Conservation (phyloP, 2,797 vertebrate genomes). For the Gadopsis marmoratus region DNA sequence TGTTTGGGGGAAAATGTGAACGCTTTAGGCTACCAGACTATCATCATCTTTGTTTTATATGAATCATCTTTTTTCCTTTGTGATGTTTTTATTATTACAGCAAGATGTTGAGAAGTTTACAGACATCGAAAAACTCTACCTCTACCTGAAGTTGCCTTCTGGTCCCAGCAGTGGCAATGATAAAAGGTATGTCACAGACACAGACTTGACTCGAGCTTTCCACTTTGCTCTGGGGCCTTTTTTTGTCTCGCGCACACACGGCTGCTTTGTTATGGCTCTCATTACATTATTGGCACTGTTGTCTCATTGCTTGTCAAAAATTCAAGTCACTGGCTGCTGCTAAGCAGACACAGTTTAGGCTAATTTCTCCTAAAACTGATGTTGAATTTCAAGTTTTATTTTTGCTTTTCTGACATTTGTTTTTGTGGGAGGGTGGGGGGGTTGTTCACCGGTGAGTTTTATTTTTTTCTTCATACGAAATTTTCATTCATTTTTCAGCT, state of each 20-base stretch:
- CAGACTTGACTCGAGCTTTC: constrained; percentile 34
- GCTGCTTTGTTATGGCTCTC: constrained; percentile 59
- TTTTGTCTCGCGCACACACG: constrained; percentile 27
- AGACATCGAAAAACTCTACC: constrained; percentile 99
- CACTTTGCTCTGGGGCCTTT: constrained; percentile 36
- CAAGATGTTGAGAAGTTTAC: constrained; percentile 99
- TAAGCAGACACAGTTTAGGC: constrained; percentile 45
- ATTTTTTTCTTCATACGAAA: constrained; percentile 29
- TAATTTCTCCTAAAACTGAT: constrained; percentile 26
- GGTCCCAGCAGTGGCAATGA: constrained; percentile 97
- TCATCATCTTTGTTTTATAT: background rate
- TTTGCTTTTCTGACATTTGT: constrained; percentile 34
- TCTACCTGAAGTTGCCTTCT: constrained; percentile 99
- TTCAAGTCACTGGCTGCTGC: constrained; percentile 45
- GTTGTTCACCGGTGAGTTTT: constrained; percentile 24
- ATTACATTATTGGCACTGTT: constrained; percentile 62
- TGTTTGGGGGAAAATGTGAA: background rate
- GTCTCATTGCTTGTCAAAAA: constrained; percentile 69
- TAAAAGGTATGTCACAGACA: constrained; percentile 90
- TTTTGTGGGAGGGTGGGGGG: background rate
- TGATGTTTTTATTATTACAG: constrained; percentile 80
- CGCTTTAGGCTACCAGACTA: background rate
- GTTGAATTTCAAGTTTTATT: constrained; percentile 20
- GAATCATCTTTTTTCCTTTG: background rate
- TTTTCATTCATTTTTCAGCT: constrained; percentile 50